Evolutionary conservation across 1,140 invertebrate species (phyloP).

Genomic region (Lysiphlebus fabarum): DNA sequence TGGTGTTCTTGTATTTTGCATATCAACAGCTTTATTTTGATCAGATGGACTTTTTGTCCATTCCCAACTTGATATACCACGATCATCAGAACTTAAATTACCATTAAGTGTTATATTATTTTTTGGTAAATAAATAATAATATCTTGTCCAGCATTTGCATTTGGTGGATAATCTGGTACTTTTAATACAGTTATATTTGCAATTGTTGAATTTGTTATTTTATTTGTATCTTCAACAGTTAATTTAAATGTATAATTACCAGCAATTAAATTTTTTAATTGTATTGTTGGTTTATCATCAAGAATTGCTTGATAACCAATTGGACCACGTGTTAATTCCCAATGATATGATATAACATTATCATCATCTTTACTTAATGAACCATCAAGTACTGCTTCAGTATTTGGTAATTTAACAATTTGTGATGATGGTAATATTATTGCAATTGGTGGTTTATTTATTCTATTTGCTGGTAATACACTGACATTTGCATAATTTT

Average conservation of each 20-base stretch:
- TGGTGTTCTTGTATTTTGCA: constrained; percentile 89
- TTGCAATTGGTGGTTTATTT: constrained; percentile 80
- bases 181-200: constrained; percentile 87
- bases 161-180: constrained; percentile 87
- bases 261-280: constrained; percentile 78
- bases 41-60: constrained; percentile 89
- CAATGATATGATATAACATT: constrained; percentile 84
- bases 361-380: constrained; percentile 75
- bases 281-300: constrained; percentile 79
- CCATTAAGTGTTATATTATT: constrained; percentile 87
- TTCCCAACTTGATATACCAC: constrained; percentile 88
- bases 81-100: constrained; percentile 87
- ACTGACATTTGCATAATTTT: constrained; percentile 87
- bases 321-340: constrained; percentile 84
- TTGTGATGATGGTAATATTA: constrained; percentile 80
- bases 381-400: constrained; percentile 85
- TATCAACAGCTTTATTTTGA: constrained; percentile 85
- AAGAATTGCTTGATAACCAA: constrained; percentile 78
- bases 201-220: constrained; percentile 78
- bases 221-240: constrained; percentile 91
- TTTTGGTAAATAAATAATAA: constrained; percentile 85
- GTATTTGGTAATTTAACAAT: constrained; percentile 85
- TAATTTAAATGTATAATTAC: constrained; percentile 90
- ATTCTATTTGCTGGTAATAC: constrained; percentile 80
- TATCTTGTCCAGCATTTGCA: constrained; percentile 87